phyloP scores from a whole-genome alignment of 2,888 invertebrate species.

The Dicyrtomina minuta region DNA sequence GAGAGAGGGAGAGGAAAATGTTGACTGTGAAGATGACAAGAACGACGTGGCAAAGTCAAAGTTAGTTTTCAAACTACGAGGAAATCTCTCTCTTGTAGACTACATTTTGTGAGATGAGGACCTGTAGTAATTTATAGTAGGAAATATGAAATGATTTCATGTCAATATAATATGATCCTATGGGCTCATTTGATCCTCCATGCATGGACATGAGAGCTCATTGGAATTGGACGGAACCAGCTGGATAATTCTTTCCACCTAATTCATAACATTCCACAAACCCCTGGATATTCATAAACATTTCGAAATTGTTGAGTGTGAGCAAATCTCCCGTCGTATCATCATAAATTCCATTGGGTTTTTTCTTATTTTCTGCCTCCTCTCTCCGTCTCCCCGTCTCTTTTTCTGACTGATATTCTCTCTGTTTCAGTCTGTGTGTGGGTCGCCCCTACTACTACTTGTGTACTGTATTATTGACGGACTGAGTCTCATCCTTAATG shows the following conservation, averaged over 20 bases:
- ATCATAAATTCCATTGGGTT: neutral
- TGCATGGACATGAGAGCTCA: constrained; percentile 5
- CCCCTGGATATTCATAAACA: constrained; percentile 37
- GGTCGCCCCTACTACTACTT: no score
- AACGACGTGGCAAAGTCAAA: neutral
- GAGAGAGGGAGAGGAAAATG: neutral
- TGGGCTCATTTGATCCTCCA: no score
- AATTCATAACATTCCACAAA: constrained; percentile 32
- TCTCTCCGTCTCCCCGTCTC: constrained; percentile 5
- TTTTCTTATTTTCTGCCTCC: neutral
- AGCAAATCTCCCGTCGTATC: constrained; percentile 33
- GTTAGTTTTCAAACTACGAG: no score
- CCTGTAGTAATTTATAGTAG: neutral
- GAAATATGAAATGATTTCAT: neutral
- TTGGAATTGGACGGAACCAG: constrained; percentile 19
- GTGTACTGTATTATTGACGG: no score
- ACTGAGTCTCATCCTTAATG: no score
- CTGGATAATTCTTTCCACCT: constrained; percentile 26
- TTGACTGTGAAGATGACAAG: neutral
- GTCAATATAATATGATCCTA: neutral
- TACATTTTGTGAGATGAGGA: no score
- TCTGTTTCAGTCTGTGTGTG: no score
- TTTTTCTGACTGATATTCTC: neutral
- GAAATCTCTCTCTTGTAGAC: no score
- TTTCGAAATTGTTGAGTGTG: constrained; percentile 28